Base-by-base conservation (phyloP, 2,797 vertebrate species). In the Rhinoraja longicauda region DNA sequence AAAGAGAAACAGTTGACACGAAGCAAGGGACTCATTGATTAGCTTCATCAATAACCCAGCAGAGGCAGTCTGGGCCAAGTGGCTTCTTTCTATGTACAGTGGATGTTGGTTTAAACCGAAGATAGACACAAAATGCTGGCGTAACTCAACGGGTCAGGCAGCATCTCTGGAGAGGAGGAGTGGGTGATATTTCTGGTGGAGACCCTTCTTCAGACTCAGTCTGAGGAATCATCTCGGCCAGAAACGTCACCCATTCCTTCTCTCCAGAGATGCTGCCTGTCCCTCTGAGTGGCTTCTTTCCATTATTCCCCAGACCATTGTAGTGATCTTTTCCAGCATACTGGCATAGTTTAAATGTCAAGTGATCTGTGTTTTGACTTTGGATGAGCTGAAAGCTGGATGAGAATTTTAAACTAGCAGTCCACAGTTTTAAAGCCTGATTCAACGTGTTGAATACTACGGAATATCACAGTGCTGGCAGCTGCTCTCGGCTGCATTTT, bases 401-500 rank as follows among this genome's bases (percentile, higher is more conserved):
- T 53, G 45, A 39, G 24, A 36, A 39, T 39, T 82, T 82, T 57
- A 82, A 21, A 45, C 10, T 72, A 13, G 67, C 9, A 45, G 67
- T 39, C 36, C 24, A 90, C 13, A 0, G 62, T 29, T 13, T 90
- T 8, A 19, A 45, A 90, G 67, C 10, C 39, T 81, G 78, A 81
- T 21, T 81, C 13, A 81, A 84, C 82, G 13, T 73, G 39, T 45
- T 8, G n/a, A 73, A 72, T 75, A 12, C 36, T 10, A 75, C 39
- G 26, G 39, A 92, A 7, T 53, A 26, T 73, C 6, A 4, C 90
- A 53, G 45, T 72, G 21, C 12, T 45, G 70, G 39, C 70, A 73
- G 70, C 70, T 73, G 45, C 39, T 92, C 90, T 29, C 15, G 90
- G 45, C 21, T 92, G 90, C 70, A 92, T 75, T 92, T 39, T 92